Conservation (phyloP, 2,113 vertebrate genomes). For the Penelope pileata region DNA sequence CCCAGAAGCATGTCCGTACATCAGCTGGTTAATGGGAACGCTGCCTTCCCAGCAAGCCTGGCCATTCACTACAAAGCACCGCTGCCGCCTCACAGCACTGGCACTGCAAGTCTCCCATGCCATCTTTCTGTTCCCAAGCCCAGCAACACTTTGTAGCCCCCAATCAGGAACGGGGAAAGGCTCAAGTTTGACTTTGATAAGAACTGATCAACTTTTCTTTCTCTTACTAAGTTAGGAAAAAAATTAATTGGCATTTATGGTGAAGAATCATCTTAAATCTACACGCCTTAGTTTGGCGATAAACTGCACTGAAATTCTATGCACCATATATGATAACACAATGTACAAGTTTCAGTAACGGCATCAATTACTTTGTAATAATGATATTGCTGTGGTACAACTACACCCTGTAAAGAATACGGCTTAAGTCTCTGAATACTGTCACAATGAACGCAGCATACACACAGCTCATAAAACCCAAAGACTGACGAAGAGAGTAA, state of each 20-base stretch:
- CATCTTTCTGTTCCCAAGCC: accelerated
- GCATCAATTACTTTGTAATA: not conserved
- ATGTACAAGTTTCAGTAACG: not conserved
- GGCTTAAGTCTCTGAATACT: not conserved
- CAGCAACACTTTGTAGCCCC: not conserved
- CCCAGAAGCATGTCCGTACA: not conserved
- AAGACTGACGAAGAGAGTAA: not conserved
- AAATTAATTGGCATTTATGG: not conserved
- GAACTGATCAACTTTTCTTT: not conserved
- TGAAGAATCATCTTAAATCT: not conserved
- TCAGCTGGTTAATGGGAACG: not conserved
- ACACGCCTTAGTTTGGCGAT: not conserved
- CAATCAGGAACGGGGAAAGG: not conserved
- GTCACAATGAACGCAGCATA: accelerated
- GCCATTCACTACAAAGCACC: not conserved
- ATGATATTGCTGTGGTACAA: not conserved
- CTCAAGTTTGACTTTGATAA: not conserved
- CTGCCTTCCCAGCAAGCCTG: not conserved
- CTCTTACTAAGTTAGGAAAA: not conserved
- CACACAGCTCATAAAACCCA: not conserved
- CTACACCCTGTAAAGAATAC: not conserved
- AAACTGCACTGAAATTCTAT: not conserved
- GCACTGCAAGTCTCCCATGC: not conserved
- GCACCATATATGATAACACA: not conserved
- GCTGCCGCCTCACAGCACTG: not conserved